These are phyloP conservation scores for Maconellicoccus hirsutus DNA, from an alignment of 1,140 invertebrate genomes.

Conservation along the genomic window DNA sequence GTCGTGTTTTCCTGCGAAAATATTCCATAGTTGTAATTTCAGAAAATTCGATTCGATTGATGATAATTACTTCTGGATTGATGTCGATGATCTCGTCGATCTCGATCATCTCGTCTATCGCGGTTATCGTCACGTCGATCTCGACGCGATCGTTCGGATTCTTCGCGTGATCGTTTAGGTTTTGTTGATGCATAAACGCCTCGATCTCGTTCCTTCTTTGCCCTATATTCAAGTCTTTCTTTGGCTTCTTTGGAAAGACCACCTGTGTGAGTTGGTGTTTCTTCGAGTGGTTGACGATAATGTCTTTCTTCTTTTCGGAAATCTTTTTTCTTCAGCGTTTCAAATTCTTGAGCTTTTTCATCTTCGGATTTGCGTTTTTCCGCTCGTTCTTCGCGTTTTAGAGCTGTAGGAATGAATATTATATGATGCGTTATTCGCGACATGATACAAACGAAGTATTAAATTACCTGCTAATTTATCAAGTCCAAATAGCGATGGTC, in stretches of 20 bases:
- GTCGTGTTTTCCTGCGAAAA: constrained; percentile 23
- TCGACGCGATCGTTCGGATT: constrained; percentile 39
- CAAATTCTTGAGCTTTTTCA: background rate
- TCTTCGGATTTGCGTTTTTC: constrained; percentile 37
- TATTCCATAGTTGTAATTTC: background rate
- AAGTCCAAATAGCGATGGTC: constrained; percentile 65
- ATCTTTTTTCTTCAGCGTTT: constrained; percentile 31
- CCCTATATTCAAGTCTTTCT: constrained; percentile 49
- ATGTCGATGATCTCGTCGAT: constrained; percentile 30
- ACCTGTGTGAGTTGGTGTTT: constrained; percentile 87
- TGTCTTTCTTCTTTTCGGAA: constrained; percentile 39
- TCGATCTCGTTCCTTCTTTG: constrained; percentile 45
- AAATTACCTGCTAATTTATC: constrained; percentile 64
- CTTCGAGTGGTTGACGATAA: constrained; percentile 63
- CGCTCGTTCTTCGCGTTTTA: constrained; percentile 53
- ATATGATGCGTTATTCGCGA: background rate
- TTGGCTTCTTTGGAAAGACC: constrained; percentile 71
- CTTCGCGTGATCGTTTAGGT: constrained; percentile 39
- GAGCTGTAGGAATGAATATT: constrained; percentile 35
- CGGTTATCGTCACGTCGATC: constrained; percentile 31
- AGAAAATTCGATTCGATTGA: background rate
- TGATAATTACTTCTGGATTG: constrained; percentile 29
- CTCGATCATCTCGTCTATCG: constrained; percentile 28
- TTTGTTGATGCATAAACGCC: constrained; percentile 38
- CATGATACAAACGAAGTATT: background rate